Conservation (phyloP, 2,888 invertebrate species). For the Phragmatobia fuliginosa region DNA sequence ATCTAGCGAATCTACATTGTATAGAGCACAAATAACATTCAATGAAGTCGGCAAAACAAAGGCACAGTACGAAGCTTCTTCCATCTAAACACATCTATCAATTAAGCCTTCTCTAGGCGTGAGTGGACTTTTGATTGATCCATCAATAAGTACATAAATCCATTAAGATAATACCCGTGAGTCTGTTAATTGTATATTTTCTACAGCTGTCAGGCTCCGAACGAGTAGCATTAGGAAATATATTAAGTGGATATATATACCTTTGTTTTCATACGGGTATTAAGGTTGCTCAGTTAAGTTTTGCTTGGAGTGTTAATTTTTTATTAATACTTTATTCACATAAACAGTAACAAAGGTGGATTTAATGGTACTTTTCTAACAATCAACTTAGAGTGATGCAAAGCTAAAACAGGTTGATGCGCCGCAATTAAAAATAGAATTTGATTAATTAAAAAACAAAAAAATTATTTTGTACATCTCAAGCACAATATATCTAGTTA, state of each 20-base stretch:
- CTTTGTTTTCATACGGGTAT: conserved; percentile 6
- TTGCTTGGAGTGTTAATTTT: background rate
- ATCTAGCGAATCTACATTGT: background rate
- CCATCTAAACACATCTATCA: conserved; percentile 73
- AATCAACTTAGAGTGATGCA: too few species aligned
- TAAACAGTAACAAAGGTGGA: too few species aligned
- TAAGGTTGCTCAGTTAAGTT: background rate
- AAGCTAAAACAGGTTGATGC: too few species aligned
- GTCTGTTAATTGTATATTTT: conserved; percentile 80
- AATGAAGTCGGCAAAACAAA: conserved; percentile 60
- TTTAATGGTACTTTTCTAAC: too few species aligned
- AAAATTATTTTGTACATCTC: too few species aligned
- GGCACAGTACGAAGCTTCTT: conserved; percentile 48
- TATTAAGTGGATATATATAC: conserved; percentile 26
- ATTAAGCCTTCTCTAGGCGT: conserved; percentile 68
- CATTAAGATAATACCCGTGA: conserved; percentile 79
- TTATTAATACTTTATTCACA: too few species aligned
- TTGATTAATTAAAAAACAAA: too few species aligned
- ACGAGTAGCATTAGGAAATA: conserved; percentile 30
- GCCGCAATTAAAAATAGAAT: too few species aligned
- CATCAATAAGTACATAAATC: conserved; percentile 85
- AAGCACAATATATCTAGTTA: too few species aligned
- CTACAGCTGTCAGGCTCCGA: conserved; percentile 69
- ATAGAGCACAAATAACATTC: conserved; percentile 20
- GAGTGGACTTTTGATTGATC: conserved; percentile 81